phyloP scores from a whole-genome alignment of 2,797 vertebrate species.

The Limnodromus scolopaceus region DNA sequence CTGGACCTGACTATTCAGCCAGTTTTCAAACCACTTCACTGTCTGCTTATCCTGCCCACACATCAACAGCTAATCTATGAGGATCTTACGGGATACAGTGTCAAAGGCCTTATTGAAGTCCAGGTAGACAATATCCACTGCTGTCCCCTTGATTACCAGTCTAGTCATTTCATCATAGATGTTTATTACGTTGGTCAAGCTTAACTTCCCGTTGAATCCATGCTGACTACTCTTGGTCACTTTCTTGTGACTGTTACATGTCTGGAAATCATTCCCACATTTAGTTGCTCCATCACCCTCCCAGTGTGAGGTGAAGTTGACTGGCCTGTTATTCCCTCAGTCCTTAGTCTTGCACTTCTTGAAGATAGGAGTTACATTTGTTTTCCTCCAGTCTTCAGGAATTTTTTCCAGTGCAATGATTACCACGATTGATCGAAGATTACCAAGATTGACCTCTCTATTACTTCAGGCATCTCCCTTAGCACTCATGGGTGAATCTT shows the following conservation, averaged over 20 bases:
- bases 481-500: not conserved
- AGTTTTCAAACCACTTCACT: not conserved
- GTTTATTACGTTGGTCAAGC: not conserved
- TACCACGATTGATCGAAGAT: not conserved
- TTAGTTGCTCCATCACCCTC: not conserved
- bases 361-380: not conserved
- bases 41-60: not conserved
- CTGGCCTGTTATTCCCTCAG: not conserved
- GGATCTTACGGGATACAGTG: not conserved
- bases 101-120: not conserved
- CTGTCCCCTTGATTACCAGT: not conserved
- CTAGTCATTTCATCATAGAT: not conserved
- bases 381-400: not conserved
- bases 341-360: not conserved
- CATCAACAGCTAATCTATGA: not conserved
- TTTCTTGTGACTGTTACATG: not conserved
- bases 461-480: not conserved
- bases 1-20: not conserved
- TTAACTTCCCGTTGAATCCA: not conserved
- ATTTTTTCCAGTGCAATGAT: not conserved
- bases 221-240: not conserved
- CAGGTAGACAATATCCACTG: not conserved
- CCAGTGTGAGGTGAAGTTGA: not conserved
- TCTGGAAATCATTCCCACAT: not conserved
- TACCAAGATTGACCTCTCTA: not conserved